These are phyloP conservation scores for Drepana arcuata DNA, from an alignment of 1,140 invertebrate species.

Conservation along the genomic window DNA sequence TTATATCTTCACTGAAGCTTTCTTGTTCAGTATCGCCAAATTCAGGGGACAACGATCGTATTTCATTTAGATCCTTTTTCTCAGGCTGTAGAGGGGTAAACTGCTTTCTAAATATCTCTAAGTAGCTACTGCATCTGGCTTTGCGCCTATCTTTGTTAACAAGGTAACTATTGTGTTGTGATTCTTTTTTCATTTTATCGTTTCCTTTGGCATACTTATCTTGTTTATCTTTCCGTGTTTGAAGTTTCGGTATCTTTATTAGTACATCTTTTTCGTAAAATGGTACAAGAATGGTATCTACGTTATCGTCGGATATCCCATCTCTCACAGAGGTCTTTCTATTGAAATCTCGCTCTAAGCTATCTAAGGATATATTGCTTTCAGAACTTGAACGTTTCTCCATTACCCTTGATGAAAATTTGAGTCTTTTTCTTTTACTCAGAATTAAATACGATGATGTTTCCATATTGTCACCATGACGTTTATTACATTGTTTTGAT, in stretches of 20 bases:
- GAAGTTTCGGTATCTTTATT: slow-evolving; percentile 42
- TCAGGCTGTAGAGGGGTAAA: slow-evolving; percentile 17
- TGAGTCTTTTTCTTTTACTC: slow-evolving; percentile 24
- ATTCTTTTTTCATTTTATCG: slow-evolving; percentile 18
- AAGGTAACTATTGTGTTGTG: slow-evolving; percentile 29
- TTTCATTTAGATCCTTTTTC: slow-evolving; percentile 27
- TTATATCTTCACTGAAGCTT: slow-evolving; percentile 33
- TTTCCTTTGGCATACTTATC: slow-evolving; percentile 14
- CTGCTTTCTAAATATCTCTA: slow-evolving; percentile 55
- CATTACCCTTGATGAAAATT: slow-evolving; percentile 21
- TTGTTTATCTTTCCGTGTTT: slow-evolving; percentile 22
- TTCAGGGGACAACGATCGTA: slow-evolving; percentile 54
- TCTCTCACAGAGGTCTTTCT: slow-evolving; percentile 23
- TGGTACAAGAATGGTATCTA: slow-evolving; percentile 54
- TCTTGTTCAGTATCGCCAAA: slow-evolving; percentile 54
- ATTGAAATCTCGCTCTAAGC: slow-evolving; percentile 38
- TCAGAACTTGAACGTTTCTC: slow-evolving; percentile 34
- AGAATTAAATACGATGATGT: slow-evolving; percentile 30
- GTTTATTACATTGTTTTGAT: slow-evolving; percentile 1
- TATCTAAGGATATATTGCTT: slow-evolving; percentile 47
- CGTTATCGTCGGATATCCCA: slow-evolving; percentile 23
- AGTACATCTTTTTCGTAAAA: slow-evolving; percentile 63
- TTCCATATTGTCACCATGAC: slow-evolving; percentile 20
- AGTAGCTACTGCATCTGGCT: slow-evolving; percentile 28
- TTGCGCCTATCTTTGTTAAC: slow-evolving; percentile 39